Evolutionary conservation across 2,797 vertebrate species (phyloP).

Genomic region (Liparis tanakae): DNA sequence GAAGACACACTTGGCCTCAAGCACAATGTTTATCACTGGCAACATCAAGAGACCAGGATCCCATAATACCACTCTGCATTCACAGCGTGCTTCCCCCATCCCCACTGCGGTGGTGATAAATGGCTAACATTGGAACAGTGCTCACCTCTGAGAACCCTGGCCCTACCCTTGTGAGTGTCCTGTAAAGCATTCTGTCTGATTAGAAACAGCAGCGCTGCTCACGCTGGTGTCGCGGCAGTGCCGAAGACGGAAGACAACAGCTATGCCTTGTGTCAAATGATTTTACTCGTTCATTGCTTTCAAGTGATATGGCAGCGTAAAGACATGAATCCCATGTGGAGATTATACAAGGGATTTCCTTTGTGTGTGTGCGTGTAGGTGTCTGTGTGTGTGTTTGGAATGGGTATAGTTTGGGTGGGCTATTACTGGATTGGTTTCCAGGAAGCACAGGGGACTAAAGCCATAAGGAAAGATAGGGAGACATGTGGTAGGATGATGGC

Average conservation of each 20-base stretch:
- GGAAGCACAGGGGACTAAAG: conserved; percentile 49
- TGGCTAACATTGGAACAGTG: conserved; percentile 70
- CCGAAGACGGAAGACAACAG: conserved; percentile 25
- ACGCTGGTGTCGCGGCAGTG: conserved; percentile 35
- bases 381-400: conserved; percentile 16
- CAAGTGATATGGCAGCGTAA: conserved; percentile 2
- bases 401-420: conserved; percentile 18
- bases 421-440: conserved; percentile 46
- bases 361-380: conserved; percentile 7
- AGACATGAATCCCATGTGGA: conserved; percentile 16
- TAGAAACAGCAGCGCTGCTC: conserved; percentile 59
- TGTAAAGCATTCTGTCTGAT: conserved; percentile 77
- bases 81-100: conserved; percentile 68
- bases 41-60: conserved; percentile 73
- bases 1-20: conserved; percentile 73
- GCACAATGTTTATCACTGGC: conserved; percentile 77
- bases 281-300: conserved; percentile 32
- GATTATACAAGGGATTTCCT: conserved; percentile 20
- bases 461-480: conserved; percentile 39
- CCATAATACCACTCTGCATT: conserved; percentile 79
- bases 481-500: conserved; percentile 54
- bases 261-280: conserved; percentile 29
- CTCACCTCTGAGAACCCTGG: conserved; percentile 76
- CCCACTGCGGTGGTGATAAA: conserved; percentile 77
- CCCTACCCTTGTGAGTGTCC: conserved; percentile 79